Evolutionary conservation across 2,797 vertebrate species (phyloP).

Genomic region (Anas capensis): DNA sequence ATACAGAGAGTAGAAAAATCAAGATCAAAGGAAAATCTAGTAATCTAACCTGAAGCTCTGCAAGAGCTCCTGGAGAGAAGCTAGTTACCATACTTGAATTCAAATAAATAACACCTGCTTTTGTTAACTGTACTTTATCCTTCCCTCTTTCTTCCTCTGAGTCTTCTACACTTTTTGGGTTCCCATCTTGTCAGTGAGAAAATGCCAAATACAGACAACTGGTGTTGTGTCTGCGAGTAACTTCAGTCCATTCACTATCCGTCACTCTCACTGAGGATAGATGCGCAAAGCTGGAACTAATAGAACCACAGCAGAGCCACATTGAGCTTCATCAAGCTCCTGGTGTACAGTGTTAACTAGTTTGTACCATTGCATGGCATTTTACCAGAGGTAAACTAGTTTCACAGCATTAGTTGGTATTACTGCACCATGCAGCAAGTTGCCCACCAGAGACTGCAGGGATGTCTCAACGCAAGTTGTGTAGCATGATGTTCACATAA

Average conservation of each 20-base stretch:
- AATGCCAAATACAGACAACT: neutral
- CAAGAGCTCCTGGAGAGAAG: neutral
- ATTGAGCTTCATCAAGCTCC: neutral
- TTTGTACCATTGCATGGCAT: neutral
- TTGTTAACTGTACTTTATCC: neutral
- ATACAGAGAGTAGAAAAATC: neutral
- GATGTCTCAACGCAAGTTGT: neutral
- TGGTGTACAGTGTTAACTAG: neutral
- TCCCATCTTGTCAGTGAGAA: neutral
- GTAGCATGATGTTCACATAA: neutral
- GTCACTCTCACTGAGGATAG: accelerated
- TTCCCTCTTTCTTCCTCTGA: neutral
- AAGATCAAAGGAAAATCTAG: neutral
- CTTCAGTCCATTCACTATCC: neutral
- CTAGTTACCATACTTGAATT: neutral
- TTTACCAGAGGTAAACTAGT: neutral
- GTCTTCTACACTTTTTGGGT: neutral
- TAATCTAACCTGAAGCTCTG: neutral
- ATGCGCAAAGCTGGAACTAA: neutral
- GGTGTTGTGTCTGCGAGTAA: neutral
- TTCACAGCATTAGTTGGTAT: neutral
- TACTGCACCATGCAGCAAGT: neutral
- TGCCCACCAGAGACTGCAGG: neutral
- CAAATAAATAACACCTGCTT: neutral
- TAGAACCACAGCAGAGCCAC: neutral